Percentiles rank a stretch among this genome's conserved stretches.
These are phyloP conservation scores for Subanguina moxae DNA, from an alignment of 1,140 invertebrate species.

Conservation along the genomic window DNA sequence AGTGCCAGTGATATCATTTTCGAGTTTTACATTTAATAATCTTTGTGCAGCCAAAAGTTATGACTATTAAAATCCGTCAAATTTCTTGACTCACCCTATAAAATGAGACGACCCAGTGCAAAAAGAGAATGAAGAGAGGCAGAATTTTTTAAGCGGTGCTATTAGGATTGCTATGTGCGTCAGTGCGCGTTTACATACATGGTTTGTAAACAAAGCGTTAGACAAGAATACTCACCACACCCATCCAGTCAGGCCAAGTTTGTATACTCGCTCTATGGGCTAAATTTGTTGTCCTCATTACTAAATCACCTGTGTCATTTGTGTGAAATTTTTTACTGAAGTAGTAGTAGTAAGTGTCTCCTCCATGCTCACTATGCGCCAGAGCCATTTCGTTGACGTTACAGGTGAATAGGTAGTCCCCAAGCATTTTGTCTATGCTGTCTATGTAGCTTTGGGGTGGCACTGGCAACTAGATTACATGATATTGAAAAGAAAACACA, in stretches of 20 bases:
- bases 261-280: constrained; percentile 62
- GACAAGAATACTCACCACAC: constrained; percentile 64
- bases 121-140: too few relatives aligned
- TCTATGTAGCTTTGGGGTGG: constrained; percentile 44
- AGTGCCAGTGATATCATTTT: too few relatives aligned
- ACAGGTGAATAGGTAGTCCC: constrained; percentile 92
- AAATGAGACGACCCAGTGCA: too few relatives aligned
- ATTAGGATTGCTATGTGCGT: too few relatives aligned
- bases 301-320: too few relatives aligned
- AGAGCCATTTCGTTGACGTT: constrained; percentile 80
- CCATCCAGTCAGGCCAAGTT: constrained; percentile 90
- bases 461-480: constrained; percentile 14
- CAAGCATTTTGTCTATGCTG: constrained; percentile 69
- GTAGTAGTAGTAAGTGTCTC: constrained; percentile 68
- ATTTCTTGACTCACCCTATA: too few relatives aligned
- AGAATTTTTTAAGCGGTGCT: too few relatives aligned
- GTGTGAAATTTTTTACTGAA: constrained; percentile 66
- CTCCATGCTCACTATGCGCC: constrained; percentile 56
- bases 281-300: too few relatives aligned
- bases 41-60: too few relatives aligned
- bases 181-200: constrained; percentile 15
- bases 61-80: too few relatives aligned
- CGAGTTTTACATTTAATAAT: too few relatives aligned
- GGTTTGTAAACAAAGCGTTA: neutral
- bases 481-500: constrained; percentile 1